These are phyloP conservation scores for Clarias fuscus DNA, from an alignment of 2,797 vertebrate species.

Conservation along the genomic window DNA sequence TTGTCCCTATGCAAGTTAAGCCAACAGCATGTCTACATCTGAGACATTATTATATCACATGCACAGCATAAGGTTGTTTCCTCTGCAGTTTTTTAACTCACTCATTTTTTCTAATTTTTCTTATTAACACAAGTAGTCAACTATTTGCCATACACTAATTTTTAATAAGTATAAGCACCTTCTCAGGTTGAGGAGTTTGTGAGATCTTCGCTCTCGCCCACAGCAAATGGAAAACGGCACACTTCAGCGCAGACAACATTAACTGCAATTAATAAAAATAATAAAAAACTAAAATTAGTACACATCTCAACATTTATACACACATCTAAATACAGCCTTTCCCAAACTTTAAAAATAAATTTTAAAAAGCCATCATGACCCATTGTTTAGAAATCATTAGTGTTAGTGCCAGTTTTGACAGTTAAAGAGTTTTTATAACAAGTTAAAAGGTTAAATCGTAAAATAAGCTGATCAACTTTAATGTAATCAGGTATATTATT, in stretches of 20 bases:
- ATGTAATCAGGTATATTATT: too few species aligned
- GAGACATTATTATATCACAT: neutral
- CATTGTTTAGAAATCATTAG: too few species aligned
- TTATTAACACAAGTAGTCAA: neutral
- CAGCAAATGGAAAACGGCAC: slow-evolving; percentile 76
- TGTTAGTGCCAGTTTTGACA: too few species aligned
- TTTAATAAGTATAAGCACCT: slow-evolving; percentile 22
- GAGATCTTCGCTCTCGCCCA: slow-evolving; percentile 63
- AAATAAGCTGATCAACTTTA: too few species aligned
- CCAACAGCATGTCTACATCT: neutral
- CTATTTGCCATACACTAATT: neutral
- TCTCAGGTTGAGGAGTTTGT: slow-evolving; percentile 6
- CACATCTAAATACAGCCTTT: too few species aligned
- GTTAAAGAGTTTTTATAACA: too few species aligned
- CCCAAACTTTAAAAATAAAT: too few species aligned
- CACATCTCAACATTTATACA: neutral
- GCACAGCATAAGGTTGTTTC: neutral
- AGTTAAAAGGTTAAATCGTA: too few species aligned
- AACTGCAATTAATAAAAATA: slow-evolving; percentile 72
- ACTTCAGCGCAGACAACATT: slow-evolving; percentile 76
- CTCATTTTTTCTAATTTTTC: neutral
- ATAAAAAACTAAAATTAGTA: neutral
- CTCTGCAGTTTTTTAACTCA: neutral
- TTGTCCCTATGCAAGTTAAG: neutral
- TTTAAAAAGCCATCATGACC: too few species aligned